phyloP scores from a whole-genome alignment of 1,140 invertebrate species.

The Brachionus koreanus region DNA sequence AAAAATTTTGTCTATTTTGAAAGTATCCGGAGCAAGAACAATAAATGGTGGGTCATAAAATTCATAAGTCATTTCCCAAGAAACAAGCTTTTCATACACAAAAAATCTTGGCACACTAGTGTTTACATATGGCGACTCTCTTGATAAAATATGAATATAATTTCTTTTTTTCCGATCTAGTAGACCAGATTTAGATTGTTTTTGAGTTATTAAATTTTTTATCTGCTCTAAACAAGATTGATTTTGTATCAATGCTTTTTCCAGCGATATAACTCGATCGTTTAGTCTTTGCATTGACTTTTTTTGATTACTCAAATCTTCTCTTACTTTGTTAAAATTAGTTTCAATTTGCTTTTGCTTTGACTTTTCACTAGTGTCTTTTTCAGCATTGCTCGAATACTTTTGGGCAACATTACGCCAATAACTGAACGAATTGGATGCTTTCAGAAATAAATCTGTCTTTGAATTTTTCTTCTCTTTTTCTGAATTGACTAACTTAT shows the following conservation, averaged over 20 bases:
- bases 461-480: not conserved
- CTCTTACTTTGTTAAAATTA: slow-evolving; percentile 38
- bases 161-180: slow-evolving; percentile 9
- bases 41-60: slow-evolving; percentile 41
- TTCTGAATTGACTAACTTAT: not conserved
- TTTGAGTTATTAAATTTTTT: slow-evolving; percentile 40
- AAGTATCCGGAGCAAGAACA: not conserved
- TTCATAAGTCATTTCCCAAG: slow-evolving; percentile 22
- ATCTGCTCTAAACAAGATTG: slow-evolving; percentile 40
- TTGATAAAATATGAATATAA: slow-evolving; percentile 44
- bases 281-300: slow-evolving; percentile 24
- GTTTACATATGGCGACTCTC: slow-evolving; percentile 36
- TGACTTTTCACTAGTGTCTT: slow-evolving; percentile 29
- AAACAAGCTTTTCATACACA: slow-evolving; percentile 12
- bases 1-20: slow-evolving; percentile 32
- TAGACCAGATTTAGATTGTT: slow-evolving; percentile 21
- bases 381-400: not conserved
- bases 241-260: slow-evolving; percentile 12
- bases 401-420: slow-evolving; percentile 23
- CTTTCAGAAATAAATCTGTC: not conserved
- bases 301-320: slow-evolving; percentile 21
- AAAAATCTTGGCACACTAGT: slow-evolving; percentile 13
- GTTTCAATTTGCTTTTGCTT: slow-evolving; percentile 17
- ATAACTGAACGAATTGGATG: slow-evolving; percentile 30
- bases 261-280: slow-evolving; percentile 34